Evolutionary conservation across 1,140 invertebrate species (phyloP).

Genomic region (Heliconius hermathena): DNA sequence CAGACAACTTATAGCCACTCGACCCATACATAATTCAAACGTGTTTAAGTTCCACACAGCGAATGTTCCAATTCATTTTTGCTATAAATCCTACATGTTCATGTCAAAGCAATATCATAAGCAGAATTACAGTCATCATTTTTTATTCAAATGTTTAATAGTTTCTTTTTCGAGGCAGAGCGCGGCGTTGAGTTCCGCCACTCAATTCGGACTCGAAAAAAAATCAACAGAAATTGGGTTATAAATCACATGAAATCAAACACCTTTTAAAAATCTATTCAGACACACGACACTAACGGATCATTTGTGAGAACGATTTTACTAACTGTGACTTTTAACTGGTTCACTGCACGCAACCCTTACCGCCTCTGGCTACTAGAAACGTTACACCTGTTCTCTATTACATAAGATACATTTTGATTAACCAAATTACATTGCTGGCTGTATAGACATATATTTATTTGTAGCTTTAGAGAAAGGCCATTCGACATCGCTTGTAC

Average conservation of each 20-base stretch:
- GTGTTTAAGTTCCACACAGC: slow-evolving; percentile 53
- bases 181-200: no score
- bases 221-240: neutral
- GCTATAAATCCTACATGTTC: slow-evolving; percentile 52
- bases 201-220: no score
- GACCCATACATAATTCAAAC: slow-evolving; percentile 67
- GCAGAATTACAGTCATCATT: slow-evolving; percentile 15
- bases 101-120: slow-evolving; percentile 32
- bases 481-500: slow-evolving; percentile 34
- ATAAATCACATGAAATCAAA: slow-evolving; percentile 18
- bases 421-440: slow-evolving; percentile 45
- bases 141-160: neutral
- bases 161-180: no score
- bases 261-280: slow-evolving; percentile 27
- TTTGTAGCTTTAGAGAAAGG: slow-evolving; percentile 30
- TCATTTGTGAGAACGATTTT: slow-evolving; percentile 69
- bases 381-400: slow-evolving; percentile 64
- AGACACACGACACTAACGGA: slow-evolving; percentile 33
- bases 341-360: slow-evolving; percentile 71
- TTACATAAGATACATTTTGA: slow-evolving; percentile 41
- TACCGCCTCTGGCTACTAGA: slow-evolving; percentile 62
- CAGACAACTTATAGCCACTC: slow-evolving; percentile 52
- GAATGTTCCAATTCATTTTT: slow-evolving; percentile 65
- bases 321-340: slow-evolving; percentile 62
- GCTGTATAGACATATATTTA: slow-evolving; percentile 28